Evolutionary conservation across 2,113 vertebrate genomes (phyloP), one percentile per base, ranked within the genome.

Genomic region (Paramisgurnus dabryanus): DNA sequence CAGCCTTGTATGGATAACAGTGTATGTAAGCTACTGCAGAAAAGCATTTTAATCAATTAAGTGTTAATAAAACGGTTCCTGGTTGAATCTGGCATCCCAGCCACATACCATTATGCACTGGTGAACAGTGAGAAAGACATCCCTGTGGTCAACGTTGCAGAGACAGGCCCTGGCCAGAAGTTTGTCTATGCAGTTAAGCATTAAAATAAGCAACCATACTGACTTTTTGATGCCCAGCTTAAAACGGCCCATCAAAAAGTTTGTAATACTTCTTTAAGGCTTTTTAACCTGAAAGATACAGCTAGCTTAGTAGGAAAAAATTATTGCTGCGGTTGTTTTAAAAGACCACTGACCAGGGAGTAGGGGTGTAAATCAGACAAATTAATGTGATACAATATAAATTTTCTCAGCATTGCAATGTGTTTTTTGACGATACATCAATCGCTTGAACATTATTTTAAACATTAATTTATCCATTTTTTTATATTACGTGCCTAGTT

Each of bases 121-220:
- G 55, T 89, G 86, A 89, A 64, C 89, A 87, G 80, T 82, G 84
- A 91, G 87, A 91, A 89, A 90, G 86, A 81, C 83, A 61, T 85
- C 86, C 80, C 50, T 79, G 66, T 89, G 82, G 77, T 71, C 80
- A 68, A 47, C 57, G 78, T 70, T 63, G 11, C 80, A 40, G 81
- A 88, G 89, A 90, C 80, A 79, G 80, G 82, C 82, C 85, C 83
- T 85, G 78, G 85, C 78, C 50, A 68, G 78, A 60, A 45, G 40
- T 15, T 40, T 5, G 40, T 73, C 71, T 58, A 7, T 55, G 34
- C 40, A 0, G 39, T 17, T 49, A 17, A 40, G n/a, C 22, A 9
- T 75, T 57, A 41, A 17, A 61, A 75, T 74, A 74, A 73, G 55
- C 11, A 22, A 13, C 11, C 10, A 63, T 34, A 75, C 57, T 75